Percentiles rank a stretch among this genome's conserved stretches.
Conservation (phyloP, 2,113 vertebrate species). For the Falcunculus frontatus region DNA sequence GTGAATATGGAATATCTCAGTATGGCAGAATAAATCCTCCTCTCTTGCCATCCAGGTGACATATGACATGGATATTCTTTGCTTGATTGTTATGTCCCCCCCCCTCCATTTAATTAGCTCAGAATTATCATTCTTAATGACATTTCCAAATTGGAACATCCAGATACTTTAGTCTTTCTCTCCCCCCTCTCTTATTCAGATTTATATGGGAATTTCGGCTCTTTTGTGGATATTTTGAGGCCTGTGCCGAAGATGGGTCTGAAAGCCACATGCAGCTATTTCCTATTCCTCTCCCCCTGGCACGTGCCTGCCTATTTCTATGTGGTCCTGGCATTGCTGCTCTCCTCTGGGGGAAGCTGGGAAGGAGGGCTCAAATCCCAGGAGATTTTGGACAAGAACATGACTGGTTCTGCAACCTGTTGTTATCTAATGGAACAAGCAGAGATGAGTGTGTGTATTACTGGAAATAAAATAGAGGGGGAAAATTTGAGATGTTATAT, state of each 20-base stretch:
- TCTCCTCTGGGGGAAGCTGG: background rate
- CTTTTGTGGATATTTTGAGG: background rate
- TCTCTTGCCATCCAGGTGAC: background rate
- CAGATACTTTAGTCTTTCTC: background rate
- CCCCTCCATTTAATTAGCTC: background rate
- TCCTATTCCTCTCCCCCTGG: background rate
- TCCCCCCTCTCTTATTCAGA: background rate
- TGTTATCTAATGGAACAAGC: background rate
- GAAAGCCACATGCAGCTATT: background rate
- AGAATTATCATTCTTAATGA: background rate
- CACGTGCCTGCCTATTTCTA: background rate
- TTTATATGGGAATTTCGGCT: background rate
- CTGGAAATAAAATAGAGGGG: background rate
- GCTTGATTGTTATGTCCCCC: background rate
- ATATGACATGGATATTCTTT: background rate
- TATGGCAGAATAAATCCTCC: background rate
- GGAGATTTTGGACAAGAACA: background rate
- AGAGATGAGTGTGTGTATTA: background rate
- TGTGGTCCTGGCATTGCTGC: background rate
- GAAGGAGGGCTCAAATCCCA: background rate
- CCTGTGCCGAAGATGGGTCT: background rate
- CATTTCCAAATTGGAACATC: background rate
- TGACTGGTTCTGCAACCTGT: background rate
- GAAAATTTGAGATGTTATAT: background rate
- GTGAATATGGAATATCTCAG: background rate